Percentiles rank a stretch among this genome's conserved stretches.
phyloP scores from a whole-genome alignment of 1,140 invertebrate species.

The Littorina saxatilis region DNA sequence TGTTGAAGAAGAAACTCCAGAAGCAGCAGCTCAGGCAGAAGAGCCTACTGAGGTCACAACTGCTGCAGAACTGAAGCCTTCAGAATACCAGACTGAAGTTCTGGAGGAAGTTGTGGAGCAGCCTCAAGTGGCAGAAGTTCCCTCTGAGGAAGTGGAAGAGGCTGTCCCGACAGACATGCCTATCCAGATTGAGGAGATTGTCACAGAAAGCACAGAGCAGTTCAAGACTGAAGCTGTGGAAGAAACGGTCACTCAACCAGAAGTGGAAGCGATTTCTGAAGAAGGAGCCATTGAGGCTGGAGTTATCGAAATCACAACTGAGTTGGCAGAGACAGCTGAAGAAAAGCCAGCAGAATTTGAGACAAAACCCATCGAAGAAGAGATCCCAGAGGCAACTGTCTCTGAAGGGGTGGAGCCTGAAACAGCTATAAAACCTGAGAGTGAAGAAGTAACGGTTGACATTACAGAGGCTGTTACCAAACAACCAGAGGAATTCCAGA shows the following conservation, averaged over 20 bases:
- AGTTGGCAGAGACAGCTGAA: slow-evolving; percentile 42
- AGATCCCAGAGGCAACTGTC: slow-evolving; percentile 42
- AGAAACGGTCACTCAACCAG: slow-evolving; percentile 46
- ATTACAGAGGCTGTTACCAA: slow-evolving; percentile 30
- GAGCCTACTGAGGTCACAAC: no score
- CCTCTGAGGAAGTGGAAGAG: slow-evolving; percentile 37
- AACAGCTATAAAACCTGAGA: slow-evolving; percentile 23
- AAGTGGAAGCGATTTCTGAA: slow-evolving; percentile 44
- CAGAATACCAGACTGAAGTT: slow-evolving; percentile 45
- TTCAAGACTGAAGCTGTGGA: slow-evolving; percentile 46
- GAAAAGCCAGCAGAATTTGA: slow-evolving; percentile 37
- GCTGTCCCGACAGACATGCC: slow-evolving; percentile 43
- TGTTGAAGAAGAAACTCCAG: no score
- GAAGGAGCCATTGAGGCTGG: slow-evolving; percentile 48
- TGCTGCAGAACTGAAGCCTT: no score
- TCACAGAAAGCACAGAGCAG: slow-evolving; percentile 47
- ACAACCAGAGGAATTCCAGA: slow-evolving; percentile 33
- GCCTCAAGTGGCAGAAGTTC: slow-evolving; percentile 46
- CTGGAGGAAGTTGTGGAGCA: slow-evolving; percentile 47
- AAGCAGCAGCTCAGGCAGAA: no score
- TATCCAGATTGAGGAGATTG: slow-evolving; percentile 39
- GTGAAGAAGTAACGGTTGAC: slow-evolving; percentile 39
- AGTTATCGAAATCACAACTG: slow-evolving; percentile 52
- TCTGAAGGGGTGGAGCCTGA: slow-evolving; percentile 35
- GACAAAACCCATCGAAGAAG: slow-evolving; percentile 39